Percentiles rank a stretch among this genome's conserved stretches.
phyloP scores from a whole-genome alignment of 1,140 invertebrate genomes.

The Cylas formicarius region DNA sequence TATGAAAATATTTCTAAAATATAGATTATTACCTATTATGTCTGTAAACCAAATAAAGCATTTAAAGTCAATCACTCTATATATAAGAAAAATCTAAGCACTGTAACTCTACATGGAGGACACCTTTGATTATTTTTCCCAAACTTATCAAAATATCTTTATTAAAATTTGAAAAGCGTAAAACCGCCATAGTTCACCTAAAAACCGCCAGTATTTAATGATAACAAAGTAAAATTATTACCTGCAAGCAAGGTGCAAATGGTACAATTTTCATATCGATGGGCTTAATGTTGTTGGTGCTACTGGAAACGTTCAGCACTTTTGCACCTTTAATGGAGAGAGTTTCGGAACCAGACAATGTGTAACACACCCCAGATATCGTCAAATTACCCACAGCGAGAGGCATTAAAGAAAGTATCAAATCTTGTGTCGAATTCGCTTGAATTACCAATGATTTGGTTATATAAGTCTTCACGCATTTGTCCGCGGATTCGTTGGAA shows the following conservation, averaged over 20 bases:
- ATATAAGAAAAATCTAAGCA: too few species aligned
- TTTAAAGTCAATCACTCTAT: too few species aligned
- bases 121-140: too few species aligned
- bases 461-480: conserved; percentile 42
- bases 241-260: conserved; percentile 65
- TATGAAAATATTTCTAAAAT: too few species aligned
- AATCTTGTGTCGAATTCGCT: conserved; percentile 38
- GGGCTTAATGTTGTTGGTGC: conserved; percentile 39
- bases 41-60: too few species aligned
- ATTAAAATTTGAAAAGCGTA: too few species aligned
- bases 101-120: too few species aligned
- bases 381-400: conserved; percentile 42
- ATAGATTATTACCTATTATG: too few species aligned
- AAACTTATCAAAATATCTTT: too few species aligned
- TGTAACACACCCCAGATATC: conserved; percentile 42
- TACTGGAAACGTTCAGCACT: conserved; percentile 47
- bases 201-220: too few species aligned
- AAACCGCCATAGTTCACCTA: too few species aligned
- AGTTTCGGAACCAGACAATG: conserved; percentile 41
- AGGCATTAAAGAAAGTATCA: conserved; percentile 44
- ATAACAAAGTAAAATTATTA: too few species aligned
- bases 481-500: conserved; percentile 35
- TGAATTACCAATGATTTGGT: conserved; percentile 40
- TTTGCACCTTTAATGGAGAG: conserved; percentile 54
- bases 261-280: conserved; percentile 59